Percentiles rank a stretch among this genome's conserved stretches.
Evolutionary conservation across 2,888 invertebrate species (phyloP).

Genomic region (Ormyrus pomaceus): DNA sequence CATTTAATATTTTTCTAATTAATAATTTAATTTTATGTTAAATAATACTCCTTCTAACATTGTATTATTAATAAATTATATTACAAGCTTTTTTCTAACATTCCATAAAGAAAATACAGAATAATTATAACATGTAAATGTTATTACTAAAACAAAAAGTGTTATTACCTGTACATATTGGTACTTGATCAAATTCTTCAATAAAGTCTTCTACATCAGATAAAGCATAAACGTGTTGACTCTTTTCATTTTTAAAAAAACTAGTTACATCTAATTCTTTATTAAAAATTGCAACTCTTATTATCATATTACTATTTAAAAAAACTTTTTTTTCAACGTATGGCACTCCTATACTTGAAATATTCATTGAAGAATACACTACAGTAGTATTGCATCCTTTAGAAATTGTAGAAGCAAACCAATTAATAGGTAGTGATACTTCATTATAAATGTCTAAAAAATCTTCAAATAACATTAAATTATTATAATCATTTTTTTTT

Average conservation of each 20-base stretch:
- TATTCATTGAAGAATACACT: constrained; percentile 67
- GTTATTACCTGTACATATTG: constrained; percentile 68
- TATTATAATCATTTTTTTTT: constrained; percentile 28
- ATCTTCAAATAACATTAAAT: constrained; percentile 69
- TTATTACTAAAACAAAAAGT: not conserved
- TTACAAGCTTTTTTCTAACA: too few relatives aligned
- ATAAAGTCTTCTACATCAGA: constrained; percentile 70
- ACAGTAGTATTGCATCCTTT: constrained; percentile 69
- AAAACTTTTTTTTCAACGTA: constrained; percentile 70
- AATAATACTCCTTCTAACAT: too few relatives aligned
- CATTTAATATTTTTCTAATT: too few relatives aligned
- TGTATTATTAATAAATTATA: too few relatives aligned
- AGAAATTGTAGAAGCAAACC: constrained; percentile 69
- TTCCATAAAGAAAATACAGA: too few relatives aligned
- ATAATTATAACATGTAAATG: not conserved
- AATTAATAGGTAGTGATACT: constrained; percentile 67
- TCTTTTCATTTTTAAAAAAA: constrained; percentile 65
- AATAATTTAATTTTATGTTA: too few relatives aligned
- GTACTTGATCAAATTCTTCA: constrained; percentile 69
- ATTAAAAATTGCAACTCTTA: constrained; percentile 66
- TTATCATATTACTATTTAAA: constrained; percentile 69
- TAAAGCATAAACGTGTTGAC: constrained; percentile 63
- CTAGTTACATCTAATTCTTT: constrained; percentile 67
- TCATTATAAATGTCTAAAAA: constrained; percentile 70
- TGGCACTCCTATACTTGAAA: constrained; percentile 68